These are phyloP conservation scores for Caenorhabditis briggsae DNA, from an alignment of 1,140 invertebrate genomes.

Conservation along the genomic window DNA sequence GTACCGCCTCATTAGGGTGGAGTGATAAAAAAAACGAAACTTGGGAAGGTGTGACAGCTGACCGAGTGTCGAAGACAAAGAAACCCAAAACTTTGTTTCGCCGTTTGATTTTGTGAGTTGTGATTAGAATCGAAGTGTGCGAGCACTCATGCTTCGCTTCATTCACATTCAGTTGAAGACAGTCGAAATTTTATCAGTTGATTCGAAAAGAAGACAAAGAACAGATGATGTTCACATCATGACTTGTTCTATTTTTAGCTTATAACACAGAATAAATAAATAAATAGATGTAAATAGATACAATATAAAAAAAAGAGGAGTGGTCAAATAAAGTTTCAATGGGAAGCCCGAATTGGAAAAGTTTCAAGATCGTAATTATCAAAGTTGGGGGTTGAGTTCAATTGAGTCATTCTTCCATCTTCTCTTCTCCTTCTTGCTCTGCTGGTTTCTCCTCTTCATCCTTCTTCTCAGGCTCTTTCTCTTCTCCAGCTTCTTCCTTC, in stretches of 20 bases:
- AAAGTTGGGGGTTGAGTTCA: background rate
- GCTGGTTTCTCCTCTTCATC: constrained; percentile 28
- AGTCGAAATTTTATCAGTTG: background rate
- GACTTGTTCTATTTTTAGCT: background rate
- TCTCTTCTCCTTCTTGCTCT: constrained; percentile 48
- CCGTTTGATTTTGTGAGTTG: background rate
- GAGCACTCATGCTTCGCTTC: constrained; percentile 8
- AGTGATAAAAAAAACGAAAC: background rate
- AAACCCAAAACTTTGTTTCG: background rate
- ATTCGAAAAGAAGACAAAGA: background rate
- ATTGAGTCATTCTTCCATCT: constrained; percentile 23
- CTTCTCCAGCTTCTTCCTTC: background rate
- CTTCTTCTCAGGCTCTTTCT: background rate
- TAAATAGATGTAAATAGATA: constrained; percentile 21
- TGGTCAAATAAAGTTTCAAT: background rate
- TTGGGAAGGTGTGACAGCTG: constrained; percentile 23
- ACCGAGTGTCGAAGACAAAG: constrained; percentile 22
- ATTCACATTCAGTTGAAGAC: constrained; percentile 4
- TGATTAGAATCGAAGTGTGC: background rate
- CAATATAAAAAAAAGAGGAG: background rate
- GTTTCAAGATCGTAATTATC: background rate
- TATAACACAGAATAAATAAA: constrained; percentile 9
- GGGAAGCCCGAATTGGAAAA: constrained; percentile 1
- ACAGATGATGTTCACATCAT: constrained; percentile 11
- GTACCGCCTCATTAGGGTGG: constrained; percentile 15